phyloP scores from a whole-genome alignment of 2,113 vertebrate genomes.

The Mugil cephalus region DNA sequence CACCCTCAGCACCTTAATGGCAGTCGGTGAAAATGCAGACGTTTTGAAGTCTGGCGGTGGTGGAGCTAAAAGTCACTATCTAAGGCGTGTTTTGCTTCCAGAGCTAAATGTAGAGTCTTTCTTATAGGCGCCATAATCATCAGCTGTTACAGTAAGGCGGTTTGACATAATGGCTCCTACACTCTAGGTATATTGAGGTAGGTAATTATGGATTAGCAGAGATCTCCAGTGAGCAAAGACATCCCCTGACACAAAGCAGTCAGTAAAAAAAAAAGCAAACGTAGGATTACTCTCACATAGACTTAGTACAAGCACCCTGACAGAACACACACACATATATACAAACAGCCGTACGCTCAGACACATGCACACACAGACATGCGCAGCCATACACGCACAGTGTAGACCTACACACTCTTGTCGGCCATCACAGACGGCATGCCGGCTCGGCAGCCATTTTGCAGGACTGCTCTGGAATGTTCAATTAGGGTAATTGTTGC shows the following conservation, averaged over 20 bases:
- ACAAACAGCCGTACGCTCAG: slow-evolving; percentile 33
- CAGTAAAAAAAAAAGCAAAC: slow-evolving; percentile 48
- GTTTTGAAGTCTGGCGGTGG: slow-evolving; percentile 32
- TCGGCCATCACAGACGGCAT: slow-evolving; percentile 81
- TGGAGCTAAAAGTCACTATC: slow-evolving; percentile 9
- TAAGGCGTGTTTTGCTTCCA: slow-evolving; percentile 23
- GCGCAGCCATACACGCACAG: slow-evolving; percentile 56
- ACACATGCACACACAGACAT: slow-evolving; percentile 50
- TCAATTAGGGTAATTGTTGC: slow-evolving; percentile 77
- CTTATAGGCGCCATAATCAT: slow-evolving; percentile 22
- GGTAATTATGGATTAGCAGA: slow-evolving; percentile 76
- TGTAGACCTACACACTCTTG: slow-evolving; percentile 73
- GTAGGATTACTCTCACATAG: slow-evolving; percentile 52
- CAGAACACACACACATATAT: slow-evolving; percentile 10
- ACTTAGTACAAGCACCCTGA: slow-evolving; percentile 27
- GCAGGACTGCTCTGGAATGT: slow-evolving; percentile 76
- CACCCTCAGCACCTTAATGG: slow-evolving; percentile 59
- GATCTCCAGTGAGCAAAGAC: slow-evolving; percentile 49
- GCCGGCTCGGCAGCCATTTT: slow-evolving; percentile 82
- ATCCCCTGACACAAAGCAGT: slow-evolving; percentile 56
- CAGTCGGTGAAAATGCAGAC: slow-evolving; percentile 44
- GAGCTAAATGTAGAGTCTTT: slow-evolving; percentile 16
- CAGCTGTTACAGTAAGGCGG: slow-evolving; percentile 30
- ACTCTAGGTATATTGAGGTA: slow-evolving; percentile 46
- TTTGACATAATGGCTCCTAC: slow-evolving; percentile 49